A percentile compares a stretch with the other conserved stretches of the same genome.
These are phyloP conservation scores for Oxyteleia sp. DNA, from an alignment of 2,888 invertebrate genomes.

Conservation along the genomic window DNA sequence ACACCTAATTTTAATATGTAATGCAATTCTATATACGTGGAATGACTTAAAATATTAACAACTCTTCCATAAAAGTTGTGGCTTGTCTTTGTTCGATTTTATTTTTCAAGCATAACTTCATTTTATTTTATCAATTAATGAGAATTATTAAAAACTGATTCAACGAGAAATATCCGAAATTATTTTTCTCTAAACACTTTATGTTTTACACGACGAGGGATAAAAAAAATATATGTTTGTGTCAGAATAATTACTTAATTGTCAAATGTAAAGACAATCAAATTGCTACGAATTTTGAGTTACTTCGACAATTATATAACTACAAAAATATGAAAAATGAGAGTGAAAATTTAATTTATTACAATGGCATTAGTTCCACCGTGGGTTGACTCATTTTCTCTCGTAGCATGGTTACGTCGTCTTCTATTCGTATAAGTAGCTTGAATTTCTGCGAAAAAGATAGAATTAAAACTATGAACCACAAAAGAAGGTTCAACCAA, in stretches of 20 bases:
- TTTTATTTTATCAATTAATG: too few relatives aligned
- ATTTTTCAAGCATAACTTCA: too few relatives aligned
- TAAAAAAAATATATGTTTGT: background rate
- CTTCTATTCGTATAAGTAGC: conserved; percentile 94
- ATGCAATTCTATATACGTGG: too few relatives aligned
- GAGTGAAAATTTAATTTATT: conserved; percentile 33
- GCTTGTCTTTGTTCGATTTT: too few relatives aligned
- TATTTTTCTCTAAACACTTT: conserved; percentile 12
- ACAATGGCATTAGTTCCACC: conserved; percentile 84
- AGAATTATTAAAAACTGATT: too few relatives aligned
- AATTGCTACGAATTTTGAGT: conserved; percentile 30
- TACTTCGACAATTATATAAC: conserved; percentile 35
- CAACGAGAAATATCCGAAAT: background rate
- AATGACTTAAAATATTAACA: too few relatives aligned
- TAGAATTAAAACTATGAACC: conserved; percentile 1
- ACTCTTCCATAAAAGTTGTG: too few relatives aligned
- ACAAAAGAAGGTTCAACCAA: too few relatives aligned
- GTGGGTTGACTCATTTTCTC: conserved; percentile 91
- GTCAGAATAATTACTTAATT: conserved; percentile 22
- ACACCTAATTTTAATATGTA: too few relatives aligned
- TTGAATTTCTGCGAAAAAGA: conserved; percentile 92
- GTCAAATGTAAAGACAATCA: conserved; percentile 21
- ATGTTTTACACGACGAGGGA: conserved; percentile 27
- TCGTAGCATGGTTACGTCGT: conserved; percentile 93
- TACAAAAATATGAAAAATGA: conserved; percentile 7